A percentile compares a stretch with the other conserved stretches of the same genome.
Evolutionary conservation across 2,888 invertebrate genomes (phyloP).

Genomic region (Drosophila koepferae): DNA sequence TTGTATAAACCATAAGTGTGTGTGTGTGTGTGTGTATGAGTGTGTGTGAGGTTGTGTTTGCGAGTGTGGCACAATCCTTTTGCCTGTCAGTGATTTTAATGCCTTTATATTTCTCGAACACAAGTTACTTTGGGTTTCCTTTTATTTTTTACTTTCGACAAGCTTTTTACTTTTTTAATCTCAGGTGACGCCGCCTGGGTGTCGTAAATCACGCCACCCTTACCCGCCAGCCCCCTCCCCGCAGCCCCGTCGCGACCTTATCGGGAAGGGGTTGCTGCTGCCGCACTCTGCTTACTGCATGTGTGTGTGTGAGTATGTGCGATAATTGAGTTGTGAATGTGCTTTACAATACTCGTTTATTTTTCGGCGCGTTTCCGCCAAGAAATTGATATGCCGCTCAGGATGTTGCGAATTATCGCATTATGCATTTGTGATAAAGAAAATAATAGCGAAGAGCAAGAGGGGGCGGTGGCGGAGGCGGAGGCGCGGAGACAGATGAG

Average conservation of each 20-base stretch:
- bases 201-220: constrained; percentile 82
- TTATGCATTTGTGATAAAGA: constrained; percentile 60
- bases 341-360: constrained; percentile 43
- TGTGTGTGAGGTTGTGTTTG: constrained; percentile 26
- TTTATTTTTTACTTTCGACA: constrained; percentile 73
- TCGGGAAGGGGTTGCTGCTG: constrained; percentile 56
- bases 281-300: neutral
- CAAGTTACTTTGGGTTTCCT: constrained; percentile 62
- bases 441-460: constrained; percentile 33
- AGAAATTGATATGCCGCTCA: constrained; percentile 78
- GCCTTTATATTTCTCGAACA: constrained; percentile 79
- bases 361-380: constrained; percentile 30
- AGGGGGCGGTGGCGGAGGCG: neutral
- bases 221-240: constrained; percentile 27
- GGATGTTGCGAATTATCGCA: constrained; percentile 75
- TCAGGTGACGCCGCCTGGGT: constrained; percentile 85
- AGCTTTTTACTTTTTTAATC: constrained; percentile 83
- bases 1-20: constrained; percentile 47
- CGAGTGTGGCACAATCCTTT: constrained; percentile 74
- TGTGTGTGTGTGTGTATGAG: constrained; percentile 23
- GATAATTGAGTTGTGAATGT: constrained; percentile 80
- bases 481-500: neutral
- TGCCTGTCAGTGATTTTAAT: constrained; percentile 83
- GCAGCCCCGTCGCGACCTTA: constrained; percentile 6
- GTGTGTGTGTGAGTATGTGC: constrained; percentile 50